Conservation (phyloP, 2,797 vertebrate genomes). For the Acropternis orthonyx region DNA sequence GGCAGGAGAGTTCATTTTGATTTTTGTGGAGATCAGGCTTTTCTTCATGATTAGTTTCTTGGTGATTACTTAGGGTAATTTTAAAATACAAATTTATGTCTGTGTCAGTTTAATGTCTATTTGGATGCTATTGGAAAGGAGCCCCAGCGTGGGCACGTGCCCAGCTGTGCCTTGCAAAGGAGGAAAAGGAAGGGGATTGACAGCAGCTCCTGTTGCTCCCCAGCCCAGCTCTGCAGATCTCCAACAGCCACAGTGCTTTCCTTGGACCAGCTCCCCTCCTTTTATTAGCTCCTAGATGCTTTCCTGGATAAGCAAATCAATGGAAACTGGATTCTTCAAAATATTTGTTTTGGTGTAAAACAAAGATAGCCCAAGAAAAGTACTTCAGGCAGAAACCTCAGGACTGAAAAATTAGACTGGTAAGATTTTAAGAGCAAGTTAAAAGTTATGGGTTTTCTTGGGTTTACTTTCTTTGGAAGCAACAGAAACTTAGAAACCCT, state of each 20-base stretch:
- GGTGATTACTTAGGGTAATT: background rate
- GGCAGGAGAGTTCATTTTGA: background rate
- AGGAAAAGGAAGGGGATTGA: conserved; percentile 42
- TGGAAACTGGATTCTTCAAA: conserved; percentile 70
- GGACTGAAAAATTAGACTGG: conserved; percentile 28
- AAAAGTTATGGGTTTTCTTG: conserved; percentile 20
- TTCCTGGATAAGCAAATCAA: conserved; percentile 69
- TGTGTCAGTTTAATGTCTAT: background rate
- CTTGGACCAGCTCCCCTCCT: conserved; percentile 63
- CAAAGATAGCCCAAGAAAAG: conserved; percentile 64
- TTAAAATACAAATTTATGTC: background rate
- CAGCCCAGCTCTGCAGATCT: conserved; percentile 44
- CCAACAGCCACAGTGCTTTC: conserved; percentile 68
- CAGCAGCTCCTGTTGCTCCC: conserved; percentile 45
- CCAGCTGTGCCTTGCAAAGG: conserved; percentile 6
- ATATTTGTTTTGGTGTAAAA: conserved; percentile 72
- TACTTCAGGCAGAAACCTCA: conserved; percentile 62
- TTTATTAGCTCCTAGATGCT: conserved; percentile 74
- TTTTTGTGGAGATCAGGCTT: background rate
- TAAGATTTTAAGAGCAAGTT: conserved; percentile 45
- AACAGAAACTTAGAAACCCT: background rate
- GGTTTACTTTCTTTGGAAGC: conserved; percentile 59
- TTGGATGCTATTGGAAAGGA: background rate
- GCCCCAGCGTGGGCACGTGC: background rate
- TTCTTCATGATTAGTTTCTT: background rate